Conservation (phyloP, 2,888 invertebrate species). For the Rotaria macrura region DNA sequence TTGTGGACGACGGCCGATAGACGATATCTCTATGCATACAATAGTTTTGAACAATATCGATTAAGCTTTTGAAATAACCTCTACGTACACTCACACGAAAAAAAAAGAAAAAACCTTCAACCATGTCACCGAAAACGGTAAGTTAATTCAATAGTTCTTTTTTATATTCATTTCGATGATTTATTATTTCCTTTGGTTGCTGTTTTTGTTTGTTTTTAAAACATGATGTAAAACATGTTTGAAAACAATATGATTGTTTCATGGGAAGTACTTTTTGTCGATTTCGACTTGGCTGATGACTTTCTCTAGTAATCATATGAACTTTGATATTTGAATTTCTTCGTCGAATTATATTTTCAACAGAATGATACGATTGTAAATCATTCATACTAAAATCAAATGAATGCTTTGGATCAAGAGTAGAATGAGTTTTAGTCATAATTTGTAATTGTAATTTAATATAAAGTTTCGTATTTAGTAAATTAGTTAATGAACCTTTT, state of each 20-base stretch:
- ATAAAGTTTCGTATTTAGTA: no score
- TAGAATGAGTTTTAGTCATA: no score
- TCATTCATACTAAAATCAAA: no score
- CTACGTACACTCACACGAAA: background rate
- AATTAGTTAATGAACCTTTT: background rate
- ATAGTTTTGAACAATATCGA: background rate
- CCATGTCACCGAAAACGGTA: background rate
- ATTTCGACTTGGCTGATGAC: background rate
- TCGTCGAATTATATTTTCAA: no score
- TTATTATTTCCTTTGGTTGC: background rate
- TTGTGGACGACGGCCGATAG: background rate
- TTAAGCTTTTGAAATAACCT: background rate
- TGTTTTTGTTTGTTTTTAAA: no score
- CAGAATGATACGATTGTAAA: no score
- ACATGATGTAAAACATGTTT: background rate
- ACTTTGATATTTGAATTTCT: no score
- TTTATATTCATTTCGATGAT: background rate
- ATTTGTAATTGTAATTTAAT: no score
- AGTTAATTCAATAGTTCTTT: background rate
- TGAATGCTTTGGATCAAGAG: no score
- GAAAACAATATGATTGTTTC: background rate
- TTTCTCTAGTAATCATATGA: no score
- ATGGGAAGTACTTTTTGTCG: background rate
- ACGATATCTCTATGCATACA: background rate
- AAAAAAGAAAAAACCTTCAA: background rate